Conservation (phyloP, 2,797 vertebrate species). For the Uromys caudimaculatus region DNA sequence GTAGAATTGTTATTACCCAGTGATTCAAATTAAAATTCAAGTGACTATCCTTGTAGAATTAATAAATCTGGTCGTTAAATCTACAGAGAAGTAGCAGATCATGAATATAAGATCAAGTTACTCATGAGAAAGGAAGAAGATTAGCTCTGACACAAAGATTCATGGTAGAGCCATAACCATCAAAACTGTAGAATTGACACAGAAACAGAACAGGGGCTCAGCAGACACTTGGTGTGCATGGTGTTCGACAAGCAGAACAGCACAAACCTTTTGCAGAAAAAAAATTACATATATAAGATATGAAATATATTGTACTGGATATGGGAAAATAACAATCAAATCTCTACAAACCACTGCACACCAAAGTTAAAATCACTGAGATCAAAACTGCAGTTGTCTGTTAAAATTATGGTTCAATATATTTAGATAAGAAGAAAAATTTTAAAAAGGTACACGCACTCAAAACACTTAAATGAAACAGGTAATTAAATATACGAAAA, state of each 20-base stretch:
- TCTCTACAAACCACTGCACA: background rate
- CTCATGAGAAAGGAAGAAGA: background rate
- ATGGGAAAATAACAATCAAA: conserved; percentile 40
- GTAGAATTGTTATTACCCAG: background rate
- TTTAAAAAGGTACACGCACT: background rate
- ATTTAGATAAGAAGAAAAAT: conserved; percentile 45
- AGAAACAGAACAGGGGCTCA: background rate
- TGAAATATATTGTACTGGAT: background rate
- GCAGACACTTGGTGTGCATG: background rate
- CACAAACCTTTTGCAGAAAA: background rate
- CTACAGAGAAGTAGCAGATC: background rate
- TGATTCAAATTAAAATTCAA: conserved; percentile 29
- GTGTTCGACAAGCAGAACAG: background rate
- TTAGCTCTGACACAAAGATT: background rate
- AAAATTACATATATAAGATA: background rate
- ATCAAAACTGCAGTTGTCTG: conserved; percentile 2
- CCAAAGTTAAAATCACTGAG: conserved; percentile 53
- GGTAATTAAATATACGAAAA: conserved; percentile 19
- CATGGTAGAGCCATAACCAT: background rate
- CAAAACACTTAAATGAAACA: conserved; percentile 26
- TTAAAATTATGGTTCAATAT: conserved; percentile 42
- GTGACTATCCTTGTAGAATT: background rate
- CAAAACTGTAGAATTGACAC: background rate
- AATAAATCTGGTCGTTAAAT: background rate
- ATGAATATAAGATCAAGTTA: background rate